phyloP scores from a whole-genome alignment of 2,888 invertebrate species.

The Xestobium rufovillosum region DNA sequence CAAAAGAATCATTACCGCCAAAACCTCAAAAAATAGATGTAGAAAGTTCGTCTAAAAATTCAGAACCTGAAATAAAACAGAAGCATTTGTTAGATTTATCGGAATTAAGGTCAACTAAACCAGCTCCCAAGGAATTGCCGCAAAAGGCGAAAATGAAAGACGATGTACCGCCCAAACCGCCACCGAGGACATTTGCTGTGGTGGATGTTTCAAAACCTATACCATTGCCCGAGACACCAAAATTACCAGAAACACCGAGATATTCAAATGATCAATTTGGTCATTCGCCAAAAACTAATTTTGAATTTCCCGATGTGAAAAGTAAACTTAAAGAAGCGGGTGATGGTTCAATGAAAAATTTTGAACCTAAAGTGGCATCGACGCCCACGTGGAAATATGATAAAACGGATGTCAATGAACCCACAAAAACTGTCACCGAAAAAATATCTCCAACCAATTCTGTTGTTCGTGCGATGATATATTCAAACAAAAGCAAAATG shows the following conservation, averaged over 20 bases:
- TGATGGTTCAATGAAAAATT: constrained; percentile 18
- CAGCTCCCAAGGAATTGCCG: no score
- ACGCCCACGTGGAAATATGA: constrained; percentile 28
- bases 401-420: not conserved
- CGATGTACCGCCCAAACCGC: constrained; percentile 41
- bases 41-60: no score
- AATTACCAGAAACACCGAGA: constrained; percentile 26
- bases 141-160: no score
- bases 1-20: no score
- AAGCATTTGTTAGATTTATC: no score
- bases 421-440: constrained; percentile 28
- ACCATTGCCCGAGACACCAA: constrained; percentile 35
- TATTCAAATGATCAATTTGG: no score
- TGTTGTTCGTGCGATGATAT: constrained; percentile 51
- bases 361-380: constrained; percentile 35
- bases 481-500: constrained; percentile 52
- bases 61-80: no score
- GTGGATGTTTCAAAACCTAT: constrained; percentile 30
- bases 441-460: constrained; percentile 47
- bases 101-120: no score
- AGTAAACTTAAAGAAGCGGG: not conserved
- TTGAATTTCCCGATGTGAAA: constrained; percentile 27
- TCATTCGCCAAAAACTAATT: constrained; percentile 20
- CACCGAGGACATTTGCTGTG: constrained; percentile 29
- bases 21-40: no score